Evolutionary conservation across 2,113 vertebrate species (phyloP).

Genomic region (Chiloscyllium plagiosum): DNA sequence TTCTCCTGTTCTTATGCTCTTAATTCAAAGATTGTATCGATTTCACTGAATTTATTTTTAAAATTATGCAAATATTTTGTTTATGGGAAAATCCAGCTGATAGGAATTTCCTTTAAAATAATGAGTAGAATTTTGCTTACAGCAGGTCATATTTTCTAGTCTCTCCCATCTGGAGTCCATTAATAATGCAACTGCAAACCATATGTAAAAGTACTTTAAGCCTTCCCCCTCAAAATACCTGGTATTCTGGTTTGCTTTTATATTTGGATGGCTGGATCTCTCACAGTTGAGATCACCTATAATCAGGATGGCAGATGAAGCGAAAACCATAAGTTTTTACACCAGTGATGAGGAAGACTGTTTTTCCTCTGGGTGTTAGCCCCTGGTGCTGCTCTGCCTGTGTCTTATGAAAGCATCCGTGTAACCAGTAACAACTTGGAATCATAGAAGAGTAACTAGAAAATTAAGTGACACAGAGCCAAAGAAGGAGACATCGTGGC

Average conservation of each 20-base stretch:
- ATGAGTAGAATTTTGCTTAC: neutral
- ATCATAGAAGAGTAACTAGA: neutral
- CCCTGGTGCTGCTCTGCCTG: neutral
- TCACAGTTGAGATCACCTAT: neutral
- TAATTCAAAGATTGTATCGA: neutral
- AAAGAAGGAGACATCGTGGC: neutral
- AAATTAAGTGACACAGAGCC: neutral
- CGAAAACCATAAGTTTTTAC: neutral
- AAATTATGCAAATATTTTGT: neutral
- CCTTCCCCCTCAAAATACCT: neutral
- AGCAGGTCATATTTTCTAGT: neutral
- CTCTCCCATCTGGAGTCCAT: neutral
- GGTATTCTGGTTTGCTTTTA: neutral
- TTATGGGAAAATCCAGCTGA: neutral
- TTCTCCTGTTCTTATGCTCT: neutral
- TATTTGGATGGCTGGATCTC: neutral
- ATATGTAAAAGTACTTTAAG: neutral
- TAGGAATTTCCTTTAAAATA: neutral
- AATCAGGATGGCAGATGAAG: neutral
- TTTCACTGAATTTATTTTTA: neutral
- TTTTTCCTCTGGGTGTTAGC: neutral
- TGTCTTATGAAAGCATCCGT: neutral
- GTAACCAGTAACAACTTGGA: neutral
- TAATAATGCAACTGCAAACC: neutral
- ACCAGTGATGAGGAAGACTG: neutral